Conservation (phyloP, 2,797 vertebrate species). For the Echeneis naucrates region DNA sequence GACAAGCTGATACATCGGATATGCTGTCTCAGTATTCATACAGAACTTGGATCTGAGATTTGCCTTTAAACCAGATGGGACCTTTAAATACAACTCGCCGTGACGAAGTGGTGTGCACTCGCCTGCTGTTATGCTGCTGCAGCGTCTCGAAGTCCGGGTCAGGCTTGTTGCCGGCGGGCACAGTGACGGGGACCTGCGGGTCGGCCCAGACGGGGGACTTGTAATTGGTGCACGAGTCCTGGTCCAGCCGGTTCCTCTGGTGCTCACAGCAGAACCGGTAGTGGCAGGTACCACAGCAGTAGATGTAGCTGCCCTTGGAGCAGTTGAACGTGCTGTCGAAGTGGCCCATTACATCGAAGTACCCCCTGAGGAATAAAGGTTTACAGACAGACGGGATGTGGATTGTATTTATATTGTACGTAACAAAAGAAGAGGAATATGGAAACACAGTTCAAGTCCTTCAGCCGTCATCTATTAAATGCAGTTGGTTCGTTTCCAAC, state of each 20-base stretch:
- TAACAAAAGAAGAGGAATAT: no score
- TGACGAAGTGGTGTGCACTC: neutral
- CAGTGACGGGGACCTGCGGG: constrained; percentile 79
- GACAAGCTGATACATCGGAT: no score
- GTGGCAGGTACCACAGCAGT: constrained; percentile 94
- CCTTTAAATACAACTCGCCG: no score
- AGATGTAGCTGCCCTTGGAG: constrained; percentile 91
- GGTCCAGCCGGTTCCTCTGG: constrained; percentile 89
- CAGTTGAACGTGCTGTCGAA: constrained; percentile 94
- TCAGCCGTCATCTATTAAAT: no score
- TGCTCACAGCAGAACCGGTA: constrained; percentile 96
- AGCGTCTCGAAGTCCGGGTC: constrained; percentile 85
- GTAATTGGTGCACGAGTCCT: constrained; percentile 90
- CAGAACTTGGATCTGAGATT: no score
- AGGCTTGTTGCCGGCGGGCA: constrained; percentile 69
- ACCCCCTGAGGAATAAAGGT: constrained; percentile 77
- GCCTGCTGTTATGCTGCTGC: constrained; percentile 85
- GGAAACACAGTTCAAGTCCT: no score
- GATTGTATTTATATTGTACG: no score
- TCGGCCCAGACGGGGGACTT: constrained; percentile 88
- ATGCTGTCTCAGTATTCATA: no score
- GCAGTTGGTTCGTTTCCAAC: no score
- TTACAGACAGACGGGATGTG: no score
- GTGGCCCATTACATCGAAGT: constrained; percentile 95
- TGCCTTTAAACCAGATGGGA: no score